Conservation (phyloP, 2,888 invertebrate genomes). For the Rhimphoctona megacephalus region DNA sequence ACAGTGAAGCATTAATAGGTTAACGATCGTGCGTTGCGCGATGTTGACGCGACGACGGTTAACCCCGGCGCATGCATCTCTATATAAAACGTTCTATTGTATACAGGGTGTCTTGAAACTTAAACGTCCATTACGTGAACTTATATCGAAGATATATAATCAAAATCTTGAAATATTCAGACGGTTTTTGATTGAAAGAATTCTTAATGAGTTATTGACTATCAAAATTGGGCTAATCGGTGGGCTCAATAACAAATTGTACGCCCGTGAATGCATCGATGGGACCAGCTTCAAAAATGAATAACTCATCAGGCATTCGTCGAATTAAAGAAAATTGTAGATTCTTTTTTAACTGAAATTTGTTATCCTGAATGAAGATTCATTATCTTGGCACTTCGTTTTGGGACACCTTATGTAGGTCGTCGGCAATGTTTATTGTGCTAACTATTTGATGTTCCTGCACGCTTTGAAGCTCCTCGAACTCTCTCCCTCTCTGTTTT, state of each 20-base stretch:
- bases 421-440: slow-evolving; percentile 63
- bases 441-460: slow-evolving; percentile 58
- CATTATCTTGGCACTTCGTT: neutral
- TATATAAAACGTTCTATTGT: neutral
- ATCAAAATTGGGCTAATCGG: neutral
- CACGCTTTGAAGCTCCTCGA: slow-evolving; percentile 16
- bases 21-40: slow-evolving; percentile 72
- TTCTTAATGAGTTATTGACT: neutral
- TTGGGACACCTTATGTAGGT: neutral
- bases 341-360: neutral
- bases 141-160: neutral
- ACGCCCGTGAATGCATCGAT: neutral
- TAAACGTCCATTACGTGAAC: neutral
- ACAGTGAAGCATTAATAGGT: slow-evolving; percentile 73
- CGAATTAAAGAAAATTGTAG: neutral
- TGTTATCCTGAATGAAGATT: neutral
- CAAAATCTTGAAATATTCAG: neutral
- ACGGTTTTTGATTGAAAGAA: neutral
- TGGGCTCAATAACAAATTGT: neutral
- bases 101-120: slow-evolving; percentile 2
- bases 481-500: slow-evolving; percentile 14
- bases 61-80: slow-evolving; percentile 28
- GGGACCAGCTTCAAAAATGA: neutral
- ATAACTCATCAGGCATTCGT: neutral
- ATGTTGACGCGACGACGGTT: slow-evolving; percentile 53